Evolutionary conservation across 2,113 vertebrate genomes (phyloP), one percentile per base, ranked within the genome.

Genomic region (Hirundichthys speculiger): DNA sequence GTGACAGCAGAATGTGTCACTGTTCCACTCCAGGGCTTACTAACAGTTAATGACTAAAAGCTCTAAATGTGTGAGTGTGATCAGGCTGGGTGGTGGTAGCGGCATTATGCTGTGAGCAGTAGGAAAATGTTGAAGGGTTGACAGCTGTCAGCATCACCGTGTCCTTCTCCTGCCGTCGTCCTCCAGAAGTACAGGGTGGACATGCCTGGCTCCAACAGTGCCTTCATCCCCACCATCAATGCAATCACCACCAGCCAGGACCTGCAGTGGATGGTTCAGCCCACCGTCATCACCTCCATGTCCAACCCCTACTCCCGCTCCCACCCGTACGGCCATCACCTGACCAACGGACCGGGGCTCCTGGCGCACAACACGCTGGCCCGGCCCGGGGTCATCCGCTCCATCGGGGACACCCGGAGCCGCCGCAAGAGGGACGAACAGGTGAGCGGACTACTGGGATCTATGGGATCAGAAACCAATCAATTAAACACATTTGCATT

Each of bases 191-290:
- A 96, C 86, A 94, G 96, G 88, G 90, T 96, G 85, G 98, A 99
- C 91, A 99, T 99, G 97, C 98, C 98, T 88, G 97, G 98, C 83
- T 99, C 98, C 63, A 96, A 96, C 91, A 98, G 96, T 52, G 95
- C 97, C 94, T 99, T 99, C 79, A 98, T 99, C 67, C 98, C 98
- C 15, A 99, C 97, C 9, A 97, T 99, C 88, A 99, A 99, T 87
- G 97, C 98, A 91, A 99, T 99, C 90, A 99, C 98, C 13, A 99
- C 97, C 81, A 99, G 97, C 91, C 98, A 99, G 90, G 98, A 99
- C 92, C 91, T 99, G 45, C 98, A 99, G 96, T 99, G 97, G 97
- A 99, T 99, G 98, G 98, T 99, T 22, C 98, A 99, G 90, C 97
- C 98, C 71, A 99, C 98, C 0, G 98, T 99, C 71, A 99, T 99